Conservation (phyloP, 1,140 invertebrate species). For the Habropoda laboriosa region DNA sequence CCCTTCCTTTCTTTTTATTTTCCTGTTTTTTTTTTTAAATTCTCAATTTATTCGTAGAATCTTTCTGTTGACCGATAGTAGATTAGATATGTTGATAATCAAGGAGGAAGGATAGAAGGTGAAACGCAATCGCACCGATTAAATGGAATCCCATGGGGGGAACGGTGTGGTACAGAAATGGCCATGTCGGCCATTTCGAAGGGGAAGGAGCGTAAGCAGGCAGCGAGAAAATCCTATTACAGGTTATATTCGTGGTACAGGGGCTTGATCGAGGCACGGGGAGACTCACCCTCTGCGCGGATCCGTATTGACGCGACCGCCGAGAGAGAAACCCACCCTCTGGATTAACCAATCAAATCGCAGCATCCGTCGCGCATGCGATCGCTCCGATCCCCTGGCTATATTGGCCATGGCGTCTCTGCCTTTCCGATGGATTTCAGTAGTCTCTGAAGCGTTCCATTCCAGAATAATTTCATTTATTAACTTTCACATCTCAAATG, state of each 20-base stretch:
- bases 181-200: conserved; percentile 66
- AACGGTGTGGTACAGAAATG: conserved; percentile 51
- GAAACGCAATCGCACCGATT: conserved; percentile 25
- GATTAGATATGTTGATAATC: neutral
- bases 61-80: neutral
- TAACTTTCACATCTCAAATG: too few species aligned
- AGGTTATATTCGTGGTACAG: conserved; percentile 60
- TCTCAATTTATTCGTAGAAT: too few species aligned
- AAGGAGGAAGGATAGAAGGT: neutral
- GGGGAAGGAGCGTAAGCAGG: conserved; percentile 16
- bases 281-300: conserved; percentile 44
- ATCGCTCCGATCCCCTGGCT: conserved; percentile 55
- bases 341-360: conserved; percentile 75
- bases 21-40: neutral
- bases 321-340: conserved; percentile 71
- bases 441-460: neutral
- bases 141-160: conserved; percentile 42
- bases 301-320: conserved; percentile 73
- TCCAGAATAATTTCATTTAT: too few species aligned
- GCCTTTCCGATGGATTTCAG: neutral
- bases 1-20: neutral
- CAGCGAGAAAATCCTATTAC: conserved; percentile 64
- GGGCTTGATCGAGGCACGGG: conserved; percentile 45
- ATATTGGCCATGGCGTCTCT: conserved; percentile 16
- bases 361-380: conserved; percentile 81